Conservation (phyloP, 2,797 vertebrate genomes). For the Steatocranus sp. region DNA sequence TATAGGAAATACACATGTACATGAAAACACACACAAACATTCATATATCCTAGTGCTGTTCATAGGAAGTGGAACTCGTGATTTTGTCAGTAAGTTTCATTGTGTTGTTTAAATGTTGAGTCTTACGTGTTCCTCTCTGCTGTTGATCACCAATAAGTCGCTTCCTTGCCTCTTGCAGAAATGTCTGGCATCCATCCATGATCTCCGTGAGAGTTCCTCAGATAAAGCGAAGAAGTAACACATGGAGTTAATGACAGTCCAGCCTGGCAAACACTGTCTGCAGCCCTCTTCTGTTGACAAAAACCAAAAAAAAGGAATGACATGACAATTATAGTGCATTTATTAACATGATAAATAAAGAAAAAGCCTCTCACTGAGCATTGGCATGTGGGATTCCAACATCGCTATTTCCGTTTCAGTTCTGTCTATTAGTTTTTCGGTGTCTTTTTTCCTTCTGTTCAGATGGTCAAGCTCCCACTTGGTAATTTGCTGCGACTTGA, state of each 20-base stretch:
- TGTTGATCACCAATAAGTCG: constrained; percentile 57
- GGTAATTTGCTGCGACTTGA: not conserved
- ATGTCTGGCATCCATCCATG: constrained; percentile 47
- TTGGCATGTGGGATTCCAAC: constrained; percentile 42
- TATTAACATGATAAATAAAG: not conserved
- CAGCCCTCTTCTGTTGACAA: constrained; percentile 58
- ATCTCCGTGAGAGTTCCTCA: not conserved
- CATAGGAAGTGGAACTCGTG: not conserved
- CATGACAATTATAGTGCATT: not conserved
- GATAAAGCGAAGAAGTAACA: constrained; percentile 60
- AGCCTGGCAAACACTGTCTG: constrained; percentile 62
- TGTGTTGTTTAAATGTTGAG: not conserved
- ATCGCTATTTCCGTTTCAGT: constrained; percentile 5
- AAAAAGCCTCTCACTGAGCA: constrained; percentile 39
- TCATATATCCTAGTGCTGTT: not conserved
- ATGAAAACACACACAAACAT: not conserved
- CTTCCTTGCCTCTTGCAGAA: constrained; percentile 44
- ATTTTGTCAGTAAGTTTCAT: not conserved
- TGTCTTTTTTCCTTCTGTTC: not conserved
- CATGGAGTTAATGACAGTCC: constrained; percentile 37
- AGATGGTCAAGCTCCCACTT: constrained; percentile 53
- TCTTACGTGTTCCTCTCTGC: constrained; percentile 54
- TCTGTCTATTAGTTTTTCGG: not conserved
- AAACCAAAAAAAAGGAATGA: not conserved
- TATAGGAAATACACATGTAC: not conserved